Conservation (phyloP, 2,797 vertebrate genomes). For the Pachyuromys duprasi region DNA sequence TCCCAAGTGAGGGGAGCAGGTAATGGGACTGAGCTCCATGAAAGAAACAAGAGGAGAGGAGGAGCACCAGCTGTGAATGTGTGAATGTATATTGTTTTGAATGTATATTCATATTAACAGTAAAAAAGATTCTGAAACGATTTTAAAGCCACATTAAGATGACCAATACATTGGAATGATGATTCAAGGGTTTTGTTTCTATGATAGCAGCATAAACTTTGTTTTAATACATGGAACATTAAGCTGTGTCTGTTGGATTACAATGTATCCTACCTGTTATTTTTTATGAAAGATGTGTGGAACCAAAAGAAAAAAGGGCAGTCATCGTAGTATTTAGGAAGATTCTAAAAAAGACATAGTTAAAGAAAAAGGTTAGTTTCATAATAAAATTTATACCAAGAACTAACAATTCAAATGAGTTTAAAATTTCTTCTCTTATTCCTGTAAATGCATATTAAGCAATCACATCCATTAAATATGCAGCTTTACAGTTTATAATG, state of each 20-base stretch:
- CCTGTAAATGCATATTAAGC: not conserved
- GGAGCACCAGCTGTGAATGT: not conserved
- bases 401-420: conserved; percentile 35
- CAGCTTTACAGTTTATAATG: not conserved
- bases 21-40: not conserved
- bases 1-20: not conserved
- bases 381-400: conserved; percentile 48
- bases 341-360: conserved; percentile 86
- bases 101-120: too few species aligned
- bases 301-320: conserved; percentile 99
- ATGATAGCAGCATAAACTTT: not conserved
- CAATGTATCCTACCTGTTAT: conserved; percentile 90
- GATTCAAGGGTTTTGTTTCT: not conserved
- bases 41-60: not conserved
- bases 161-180: not conserved
- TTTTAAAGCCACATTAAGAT: not conserved
- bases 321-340: conserved; percentile 95
- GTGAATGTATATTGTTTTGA: not conserved
- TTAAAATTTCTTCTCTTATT: conserved; percentile 33
- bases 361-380: conserved; percentile 54
- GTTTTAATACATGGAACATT: not conserved
- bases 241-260: conserved; percentile 9
- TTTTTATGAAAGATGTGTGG: conserved; percentile 94
- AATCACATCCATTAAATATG: not conserved
- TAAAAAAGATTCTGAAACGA: not conserved